These are phyloP conservation scores for Chaetogeoica ovagalla DNA, from an alignment of 2,888 invertebrate genomes.

Conservation along the genomic window DNA sequence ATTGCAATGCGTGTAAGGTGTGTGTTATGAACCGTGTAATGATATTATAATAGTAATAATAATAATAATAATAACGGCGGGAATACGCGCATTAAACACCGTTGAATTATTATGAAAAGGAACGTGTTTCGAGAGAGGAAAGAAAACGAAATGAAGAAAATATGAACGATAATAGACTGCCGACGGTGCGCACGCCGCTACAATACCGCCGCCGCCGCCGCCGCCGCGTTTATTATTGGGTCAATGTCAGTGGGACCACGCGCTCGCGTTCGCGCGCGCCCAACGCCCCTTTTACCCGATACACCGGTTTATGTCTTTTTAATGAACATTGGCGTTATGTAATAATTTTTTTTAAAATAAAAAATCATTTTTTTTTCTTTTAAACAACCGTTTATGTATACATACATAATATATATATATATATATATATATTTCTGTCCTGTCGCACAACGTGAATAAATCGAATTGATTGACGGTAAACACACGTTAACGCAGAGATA, in stretches of 20 bases:
- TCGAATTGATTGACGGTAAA: constrained; percentile 36
- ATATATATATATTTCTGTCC: neutral
- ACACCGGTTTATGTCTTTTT: constrained; percentile 44
- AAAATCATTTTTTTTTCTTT: constrained; percentile 26
- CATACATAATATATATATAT: neutral
- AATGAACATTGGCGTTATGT: constrained; percentile 35
- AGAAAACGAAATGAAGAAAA: constrained; percentile 8
- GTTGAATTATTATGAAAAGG: neutral
- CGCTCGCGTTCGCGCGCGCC: constrained; percentile 26
- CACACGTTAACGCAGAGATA: neutral
- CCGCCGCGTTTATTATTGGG: constrained; percentile 10
- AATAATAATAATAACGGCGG: constrained; percentile 14
- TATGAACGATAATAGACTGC: constrained; percentile 20
- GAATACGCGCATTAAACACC: neutral
- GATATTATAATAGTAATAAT: neutral
- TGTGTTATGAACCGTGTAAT: constrained; percentile 12
- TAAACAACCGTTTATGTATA: constrained; percentile 14
- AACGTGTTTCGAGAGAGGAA: neutral
- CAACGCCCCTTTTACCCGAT: neutral
- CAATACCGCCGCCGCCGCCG: neutral
- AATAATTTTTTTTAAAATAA: constrained; percentile 27
- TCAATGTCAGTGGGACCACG: constrained; percentile 46
- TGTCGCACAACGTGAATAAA: neutral
- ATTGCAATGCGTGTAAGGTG: neutral
- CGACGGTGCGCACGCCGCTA: neutral